Percentiles rank a stretch among this genome's conserved stretches.
These are phyloP conservation scores for Saccostrea cuccullata DNA, from an alignment of 1,140 invertebrate species.

Conservation along the genomic window DNA sequence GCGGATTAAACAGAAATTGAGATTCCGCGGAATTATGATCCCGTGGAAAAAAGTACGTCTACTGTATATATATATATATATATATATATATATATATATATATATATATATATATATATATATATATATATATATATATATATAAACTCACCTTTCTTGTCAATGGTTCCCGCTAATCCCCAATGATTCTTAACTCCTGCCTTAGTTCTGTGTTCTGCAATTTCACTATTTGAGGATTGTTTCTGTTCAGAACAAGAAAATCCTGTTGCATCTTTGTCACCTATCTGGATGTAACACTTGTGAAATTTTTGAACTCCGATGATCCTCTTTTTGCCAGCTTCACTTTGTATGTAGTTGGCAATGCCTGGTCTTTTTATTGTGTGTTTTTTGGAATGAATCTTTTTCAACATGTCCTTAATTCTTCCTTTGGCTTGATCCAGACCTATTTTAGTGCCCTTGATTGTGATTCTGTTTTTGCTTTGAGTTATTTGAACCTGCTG, in stretches of 20 bases:
- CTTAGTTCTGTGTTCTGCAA: constrained; percentile 2
- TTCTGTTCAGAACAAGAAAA: neutral
- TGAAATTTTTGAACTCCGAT: constrained; percentile 37
- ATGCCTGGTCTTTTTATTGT: constrained; percentile 41
- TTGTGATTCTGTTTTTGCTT: constrained; percentile 9
- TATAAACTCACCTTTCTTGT: no score
- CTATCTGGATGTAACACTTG: constrained; percentile 30
- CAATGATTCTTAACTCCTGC: no score
- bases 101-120: no score
- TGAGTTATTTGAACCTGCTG: constrained; percentile 45
- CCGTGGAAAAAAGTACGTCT: no score
- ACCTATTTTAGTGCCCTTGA: constrained; percentile 51
- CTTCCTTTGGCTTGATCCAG: constrained; percentile 41
- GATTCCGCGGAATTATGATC: no score
- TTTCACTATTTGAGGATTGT: neutral
- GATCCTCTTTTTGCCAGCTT: constrained; percentile 40
- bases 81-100: no score
- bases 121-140: no score
- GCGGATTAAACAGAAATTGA: no score
- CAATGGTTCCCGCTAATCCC: no score
- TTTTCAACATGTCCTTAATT: constrained; percentile 38
- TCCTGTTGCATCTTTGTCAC: neutral
- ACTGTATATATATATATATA: no score
- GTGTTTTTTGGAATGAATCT: constrained; percentile 39
- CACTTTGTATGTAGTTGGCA: constrained; percentile 40